phyloP scores from a whole-genome alignment of 1,140 invertebrate genomes.

The Lordiphosa mommai region DNA sequence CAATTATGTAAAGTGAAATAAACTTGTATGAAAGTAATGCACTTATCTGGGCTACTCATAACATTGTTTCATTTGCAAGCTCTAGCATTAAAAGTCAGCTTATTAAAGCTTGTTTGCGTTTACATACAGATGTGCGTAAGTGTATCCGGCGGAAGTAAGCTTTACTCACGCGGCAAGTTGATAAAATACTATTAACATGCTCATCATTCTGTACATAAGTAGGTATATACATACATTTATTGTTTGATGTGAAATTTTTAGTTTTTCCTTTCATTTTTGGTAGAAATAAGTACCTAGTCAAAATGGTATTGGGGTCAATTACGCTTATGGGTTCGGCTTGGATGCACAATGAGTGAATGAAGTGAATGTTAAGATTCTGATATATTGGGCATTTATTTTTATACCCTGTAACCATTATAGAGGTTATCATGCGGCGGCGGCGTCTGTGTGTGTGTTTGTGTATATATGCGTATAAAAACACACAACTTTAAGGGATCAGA shows the following conservation, averaged over 20 bases:
- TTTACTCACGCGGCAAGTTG: constrained; percentile 16
- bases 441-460: too few relatives aligned
- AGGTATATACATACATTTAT: not conserved
- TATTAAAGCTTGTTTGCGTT: constrained; percentile 21
- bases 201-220: not conserved
- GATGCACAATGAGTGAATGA: constrained; percentile 3
- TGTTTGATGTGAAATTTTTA: not conserved
- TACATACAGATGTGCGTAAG: not conserved
- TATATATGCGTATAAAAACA: too few relatives aligned
- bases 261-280: too few relatives aligned
- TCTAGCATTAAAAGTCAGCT: constrained; percentile 26
- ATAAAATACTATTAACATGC: constrained; percentile 29
- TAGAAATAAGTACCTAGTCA: too few relatives aligned
- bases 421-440: too few relatives aligned
- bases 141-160: constrained; percentile 8
- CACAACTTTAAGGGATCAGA: too few relatives aligned
- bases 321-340: constrained; percentile 24
- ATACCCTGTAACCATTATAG: too few relatives aligned
- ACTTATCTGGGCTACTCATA: not conserved
- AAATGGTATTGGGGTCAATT: constrained; percentile 33
- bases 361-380: constrained; percentile 32
- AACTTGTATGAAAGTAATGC: constrained; percentile 1
- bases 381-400: constrained; percentile 12
- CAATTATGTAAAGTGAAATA: constrained; percentile 34
- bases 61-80: not conserved